Conservation (phyloP, 2,888 invertebrate species). For the Lepetodrilus schrolli region DNA sequence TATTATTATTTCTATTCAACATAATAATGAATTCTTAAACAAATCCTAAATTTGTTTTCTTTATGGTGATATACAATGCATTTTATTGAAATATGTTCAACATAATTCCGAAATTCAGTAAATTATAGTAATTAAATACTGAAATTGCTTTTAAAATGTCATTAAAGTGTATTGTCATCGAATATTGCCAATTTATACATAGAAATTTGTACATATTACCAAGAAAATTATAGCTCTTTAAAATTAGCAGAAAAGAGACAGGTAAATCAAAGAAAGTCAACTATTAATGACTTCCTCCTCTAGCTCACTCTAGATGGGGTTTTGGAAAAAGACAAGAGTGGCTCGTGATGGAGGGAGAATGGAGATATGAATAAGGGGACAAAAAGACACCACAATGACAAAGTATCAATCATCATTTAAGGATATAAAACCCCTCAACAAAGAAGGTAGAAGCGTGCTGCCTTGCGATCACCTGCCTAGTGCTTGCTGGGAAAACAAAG, state of each 20-base stretch:
- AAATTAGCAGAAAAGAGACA: not conserved
- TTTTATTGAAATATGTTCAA: no score
- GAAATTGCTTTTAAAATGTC: no score
- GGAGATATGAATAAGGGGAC: not conserved
- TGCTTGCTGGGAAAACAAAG: slow-evolving; percentile 13
- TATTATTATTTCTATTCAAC: no score
- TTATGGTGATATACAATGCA: no score
- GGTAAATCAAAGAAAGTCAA: slow-evolving; percentile 1
- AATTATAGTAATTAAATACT: no score
- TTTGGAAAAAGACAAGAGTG: not conserved
- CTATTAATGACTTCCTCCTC: not conserved
- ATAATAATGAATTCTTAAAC: no score
- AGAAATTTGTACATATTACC: not conserved
- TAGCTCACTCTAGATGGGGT: not conserved
- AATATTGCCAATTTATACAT: no score
- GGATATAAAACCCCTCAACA: slow-evolving; percentile 20
- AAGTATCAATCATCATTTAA: slow-evolving; percentile 22
- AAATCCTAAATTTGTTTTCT: no score
- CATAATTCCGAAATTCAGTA: no score
- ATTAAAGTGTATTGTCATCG: no score
- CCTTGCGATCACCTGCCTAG: slow-evolving; percentile 10
- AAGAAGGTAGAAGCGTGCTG: slow-evolving; percentile 5
- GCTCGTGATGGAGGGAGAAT: not conserved
- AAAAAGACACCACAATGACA: not conserved
- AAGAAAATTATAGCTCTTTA: not conserved